Percentiles rank a stretch among this genome's conserved stretches.
phyloP scores from a whole-genome alignment of 1,140 invertebrate species.

The Ceratosolen fusciceps region DNA sequence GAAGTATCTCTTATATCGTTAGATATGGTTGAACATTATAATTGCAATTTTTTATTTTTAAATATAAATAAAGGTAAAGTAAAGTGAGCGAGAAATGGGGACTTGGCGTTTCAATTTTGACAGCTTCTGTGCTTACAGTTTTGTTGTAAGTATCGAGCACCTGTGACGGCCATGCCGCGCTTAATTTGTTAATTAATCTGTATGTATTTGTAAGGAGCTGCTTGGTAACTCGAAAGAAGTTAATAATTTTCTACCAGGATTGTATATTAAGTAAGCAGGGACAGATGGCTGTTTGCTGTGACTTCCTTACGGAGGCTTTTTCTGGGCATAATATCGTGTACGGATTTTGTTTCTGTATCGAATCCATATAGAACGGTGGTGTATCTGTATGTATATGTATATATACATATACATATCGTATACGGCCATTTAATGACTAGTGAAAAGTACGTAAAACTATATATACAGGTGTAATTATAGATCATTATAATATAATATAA shows the following conservation, averaged over 20 bases:
- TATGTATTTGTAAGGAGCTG: background rate
- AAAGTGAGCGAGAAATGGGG: too few relatives aligned
- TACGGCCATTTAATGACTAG: constrained; percentile 1
- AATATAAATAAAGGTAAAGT: background rate
- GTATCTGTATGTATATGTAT: too few relatives aligned
- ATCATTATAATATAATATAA: constrained; percentile 17
- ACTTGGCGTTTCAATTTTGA: background rate
- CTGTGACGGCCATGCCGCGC: background rate
- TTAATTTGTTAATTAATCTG: background rate
- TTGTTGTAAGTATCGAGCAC: background rate
- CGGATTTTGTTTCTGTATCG: constrained; percentile 40
- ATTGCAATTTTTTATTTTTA: background rate
- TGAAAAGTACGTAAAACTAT: background rate
- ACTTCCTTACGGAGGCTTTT: constrained; percentile 28
- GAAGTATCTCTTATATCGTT: background rate
- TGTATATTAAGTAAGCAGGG: constrained; percentile 25
- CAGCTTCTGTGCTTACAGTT: background rate
- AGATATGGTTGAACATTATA: background rate
- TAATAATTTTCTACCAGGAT: constrained; percentile 4
- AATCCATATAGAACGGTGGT: background rate
- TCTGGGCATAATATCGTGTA: constrained; percentile 8
- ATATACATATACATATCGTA: too few relatives aligned
- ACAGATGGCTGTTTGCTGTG: constrained; percentile 33
- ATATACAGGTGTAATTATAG: constrained; percentile 15
- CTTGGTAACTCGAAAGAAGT: constrained; percentile 6